These are phyloP conservation scores for Geococcyx californianus DNA, from an alignment of 2,113 vertebrate genomes.

Conservation along the genomic window DNA sequence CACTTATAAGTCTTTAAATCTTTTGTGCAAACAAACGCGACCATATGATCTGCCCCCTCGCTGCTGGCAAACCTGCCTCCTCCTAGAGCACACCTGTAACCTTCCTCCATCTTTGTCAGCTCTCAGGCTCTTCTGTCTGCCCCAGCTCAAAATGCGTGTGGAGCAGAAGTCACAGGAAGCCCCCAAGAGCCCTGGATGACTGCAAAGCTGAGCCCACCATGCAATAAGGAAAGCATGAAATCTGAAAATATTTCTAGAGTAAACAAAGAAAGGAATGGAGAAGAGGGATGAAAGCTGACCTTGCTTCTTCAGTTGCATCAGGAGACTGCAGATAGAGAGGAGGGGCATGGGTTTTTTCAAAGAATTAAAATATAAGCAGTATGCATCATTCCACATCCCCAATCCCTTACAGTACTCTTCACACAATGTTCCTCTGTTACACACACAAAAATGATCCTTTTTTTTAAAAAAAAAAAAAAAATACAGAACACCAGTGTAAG, in stretches of 20 bases:
- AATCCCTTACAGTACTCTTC: background rate
- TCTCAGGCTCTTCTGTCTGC: background rate
- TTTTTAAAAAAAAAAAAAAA: background rate
- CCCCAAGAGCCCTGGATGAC: background rate
- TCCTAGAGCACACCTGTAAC: background rate
- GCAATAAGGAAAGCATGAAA: background rate
- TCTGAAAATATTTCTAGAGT: background rate
- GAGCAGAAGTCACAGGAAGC: background rate
- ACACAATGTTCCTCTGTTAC: constrained; percentile 3
- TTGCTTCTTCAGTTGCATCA: background rate
- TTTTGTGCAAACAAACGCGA: background rate
- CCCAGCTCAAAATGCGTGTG: background rate
- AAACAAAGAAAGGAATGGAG: background rate
- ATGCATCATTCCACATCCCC: background rate
- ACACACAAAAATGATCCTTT: background rate
- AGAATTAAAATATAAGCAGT: background rate
- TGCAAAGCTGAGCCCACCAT: background rate
- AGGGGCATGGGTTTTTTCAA: background rate
- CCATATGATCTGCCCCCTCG: background rate
- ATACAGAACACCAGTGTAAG: background rate
- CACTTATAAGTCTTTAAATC: background rate
- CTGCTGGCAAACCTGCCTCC: background rate
- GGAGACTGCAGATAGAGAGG: background rate
- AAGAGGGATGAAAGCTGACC: background rate
- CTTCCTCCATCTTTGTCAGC: background rate